Evolutionary conservation across 2,888 invertebrate species (phyloP).

Genomic region (Cosmorhoe ocellata): DNA sequence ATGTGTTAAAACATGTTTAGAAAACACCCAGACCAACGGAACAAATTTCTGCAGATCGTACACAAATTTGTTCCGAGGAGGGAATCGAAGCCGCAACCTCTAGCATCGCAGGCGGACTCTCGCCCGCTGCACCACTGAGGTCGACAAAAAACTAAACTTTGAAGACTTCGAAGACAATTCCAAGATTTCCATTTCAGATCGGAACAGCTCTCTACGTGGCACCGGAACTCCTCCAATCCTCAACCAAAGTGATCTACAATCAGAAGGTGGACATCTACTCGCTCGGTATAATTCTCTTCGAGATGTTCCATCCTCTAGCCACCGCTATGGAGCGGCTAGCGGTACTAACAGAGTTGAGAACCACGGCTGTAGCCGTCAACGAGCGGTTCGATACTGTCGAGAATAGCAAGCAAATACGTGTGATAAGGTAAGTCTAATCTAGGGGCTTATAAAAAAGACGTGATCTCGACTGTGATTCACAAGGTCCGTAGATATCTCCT

Average conservation of each 20-base stretch:
- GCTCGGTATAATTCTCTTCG: slow-evolving; percentile 95
- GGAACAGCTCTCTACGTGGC: slow-evolving; percentile 98
- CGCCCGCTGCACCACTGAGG: no score
- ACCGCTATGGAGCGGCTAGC: slow-evolving; percentile 96
- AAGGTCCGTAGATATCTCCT: no score
- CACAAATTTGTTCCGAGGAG: no score
- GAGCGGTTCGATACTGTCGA: slow-evolving; percentile 82
- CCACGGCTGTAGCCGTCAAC: slow-evolving; percentile 87
- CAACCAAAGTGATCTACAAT: slow-evolving; percentile 89
- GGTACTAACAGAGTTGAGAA: slow-evolving; percentile 88
- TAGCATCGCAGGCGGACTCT: no score
- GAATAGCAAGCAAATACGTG: slow-evolving; percentile 82
- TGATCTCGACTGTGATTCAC: no score
- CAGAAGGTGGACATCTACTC: slow-evolving; percentile 95
- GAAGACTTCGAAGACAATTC: no score
- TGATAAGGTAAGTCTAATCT: slow-evolving; percentile 78
- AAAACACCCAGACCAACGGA: no score
- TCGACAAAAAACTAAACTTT: no score
- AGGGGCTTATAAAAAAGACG: no score
- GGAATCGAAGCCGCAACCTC: no score
- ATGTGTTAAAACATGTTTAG: no score
- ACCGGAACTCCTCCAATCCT: slow-evolving; percentile 91
- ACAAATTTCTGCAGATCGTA: no score
- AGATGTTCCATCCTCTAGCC: slow-evolving; percentile 94
- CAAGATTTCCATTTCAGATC: slow-evolving; percentile 75